Evolutionary conservation across 2,888 invertebrate genomes (phyloP).

Genomic region (Blastobasis lacticolella): DNA sequence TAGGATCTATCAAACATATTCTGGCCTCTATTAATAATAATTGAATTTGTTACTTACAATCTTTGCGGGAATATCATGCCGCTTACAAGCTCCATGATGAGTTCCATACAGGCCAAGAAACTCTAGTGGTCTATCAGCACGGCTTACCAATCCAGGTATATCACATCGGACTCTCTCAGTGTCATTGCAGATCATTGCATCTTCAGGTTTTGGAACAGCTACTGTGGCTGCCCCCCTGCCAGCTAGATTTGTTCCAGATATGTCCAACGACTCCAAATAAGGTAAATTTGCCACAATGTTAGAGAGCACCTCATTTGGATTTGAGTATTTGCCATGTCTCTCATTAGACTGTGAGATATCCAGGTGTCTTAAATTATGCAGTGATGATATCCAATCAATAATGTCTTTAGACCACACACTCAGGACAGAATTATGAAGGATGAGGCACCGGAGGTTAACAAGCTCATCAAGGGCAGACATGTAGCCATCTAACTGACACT

Average conservation of each 20-base stretch:
- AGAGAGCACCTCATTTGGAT: conserved; percentile 82
- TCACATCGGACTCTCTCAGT: conserved; percentile 72
- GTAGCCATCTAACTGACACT: conserved; percentile 76
- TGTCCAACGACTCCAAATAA: conserved; percentile 87
- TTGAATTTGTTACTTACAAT: conserved; percentile 72
- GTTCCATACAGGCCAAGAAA: conserved; percentile 95
- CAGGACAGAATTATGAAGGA: conserved; percentile 71
- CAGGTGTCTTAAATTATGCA: conserved; percentile 78
- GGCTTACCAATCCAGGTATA: conserved; percentile 88
- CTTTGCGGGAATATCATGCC: conserved; percentile 93
- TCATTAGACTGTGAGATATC: conserved; percentile 88
- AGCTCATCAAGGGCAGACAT: conserved; percentile 80
- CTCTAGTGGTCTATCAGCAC: conserved; percentile 85
- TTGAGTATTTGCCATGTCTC: conserved; percentile 81
- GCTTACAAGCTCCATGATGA: conserved; percentile 89
- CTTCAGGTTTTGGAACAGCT: conserved; percentile 39
- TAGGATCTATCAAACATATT: too few relatives aligned
- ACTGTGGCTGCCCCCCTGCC: conserved; percentile 89
- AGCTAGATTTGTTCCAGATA: conserved; percentile 96
- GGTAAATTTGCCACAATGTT: conserved; percentile 83
- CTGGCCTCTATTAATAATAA: not conserved
- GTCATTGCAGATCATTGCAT: conserved; percentile 19
- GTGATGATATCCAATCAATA: conserved; percentile 74
- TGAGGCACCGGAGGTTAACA: conserved; percentile 80
- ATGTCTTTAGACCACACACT: conserved; percentile 82